Evolutionary conservation across 2,797 vertebrate genomes (phyloP).

Genomic region (Todus mexicanus): DNA sequence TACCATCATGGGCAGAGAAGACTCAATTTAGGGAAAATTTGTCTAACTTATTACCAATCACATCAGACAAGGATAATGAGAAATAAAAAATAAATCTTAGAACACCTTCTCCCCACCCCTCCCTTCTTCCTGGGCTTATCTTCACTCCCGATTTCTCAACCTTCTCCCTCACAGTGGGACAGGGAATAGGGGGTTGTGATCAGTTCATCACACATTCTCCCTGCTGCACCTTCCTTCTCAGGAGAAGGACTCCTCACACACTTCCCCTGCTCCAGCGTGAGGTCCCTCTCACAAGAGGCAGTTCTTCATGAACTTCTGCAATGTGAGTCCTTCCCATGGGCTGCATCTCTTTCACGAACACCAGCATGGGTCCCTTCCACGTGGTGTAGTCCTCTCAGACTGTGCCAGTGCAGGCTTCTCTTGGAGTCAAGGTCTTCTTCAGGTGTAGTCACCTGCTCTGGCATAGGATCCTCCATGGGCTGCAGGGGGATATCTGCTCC

Average conservation of each 20-base stretch:
- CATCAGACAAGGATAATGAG: too few relatives aligned
- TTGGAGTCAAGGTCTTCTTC: neutral
- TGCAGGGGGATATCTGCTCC: neutral
- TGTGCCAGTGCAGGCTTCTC: neutral
- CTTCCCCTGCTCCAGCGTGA: neutral
- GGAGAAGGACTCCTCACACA: neutral
- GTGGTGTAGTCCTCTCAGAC: neutral
- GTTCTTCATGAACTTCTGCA: neutral
- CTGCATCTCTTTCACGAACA: neutral
- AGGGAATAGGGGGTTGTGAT: neutral
- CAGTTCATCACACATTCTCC: neutral
- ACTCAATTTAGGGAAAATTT: too few relatives aligned
- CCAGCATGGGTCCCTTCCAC: rapidly evolving
- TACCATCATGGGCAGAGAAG: too few relatives aligned
- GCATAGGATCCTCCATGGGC: too few relatives aligned
- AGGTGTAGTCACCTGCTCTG: neutral
- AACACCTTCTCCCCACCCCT: neutral
- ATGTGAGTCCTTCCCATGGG: rapidly evolving
- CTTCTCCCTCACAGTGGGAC: neutral
- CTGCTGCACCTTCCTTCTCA: neutral
- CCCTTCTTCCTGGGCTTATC: neutral
- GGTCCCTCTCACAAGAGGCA: neutral
- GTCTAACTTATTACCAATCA: too few relatives aligned
- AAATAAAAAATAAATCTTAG: too few relatives aligned
- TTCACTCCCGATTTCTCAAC: neutral